A percentile compares a stretch with the other conserved stretches of the same genome.
Evolutionary conservation across 2,888 invertebrate genomes (phyloP).

Genomic region (Andrena fulva): DNA sequence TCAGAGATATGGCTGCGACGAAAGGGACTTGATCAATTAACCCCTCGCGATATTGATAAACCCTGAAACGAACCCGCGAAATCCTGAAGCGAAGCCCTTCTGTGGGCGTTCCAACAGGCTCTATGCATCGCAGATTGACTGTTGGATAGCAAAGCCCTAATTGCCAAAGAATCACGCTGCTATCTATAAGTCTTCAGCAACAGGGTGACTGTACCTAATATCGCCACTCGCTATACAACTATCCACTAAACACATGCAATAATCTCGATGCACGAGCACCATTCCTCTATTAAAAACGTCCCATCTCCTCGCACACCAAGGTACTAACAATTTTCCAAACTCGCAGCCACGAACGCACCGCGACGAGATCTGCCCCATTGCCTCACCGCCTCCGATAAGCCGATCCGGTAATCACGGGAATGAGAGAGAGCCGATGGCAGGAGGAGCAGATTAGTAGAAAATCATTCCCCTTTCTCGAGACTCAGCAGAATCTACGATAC

Average conservation of each 20-base stretch:
- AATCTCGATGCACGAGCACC: too few relatives aligned
- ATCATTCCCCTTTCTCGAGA: slow-evolving; percentile 67
- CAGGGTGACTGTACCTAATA: too few relatives aligned
- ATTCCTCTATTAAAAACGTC: not conserved
- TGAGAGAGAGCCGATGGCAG: slow-evolving; percentile 9
- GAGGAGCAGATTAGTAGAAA: slow-evolving; percentile 67
- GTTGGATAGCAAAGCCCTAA: not conserved
- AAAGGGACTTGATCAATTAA: slow-evolving; percentile 79
- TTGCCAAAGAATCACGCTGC: not conserved
- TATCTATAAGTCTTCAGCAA: not conserved
- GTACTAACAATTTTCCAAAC: too few relatives aligned
- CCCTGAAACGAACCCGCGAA: slow-evolving; percentile 57
- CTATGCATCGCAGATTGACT: slow-evolving; percentile 17
- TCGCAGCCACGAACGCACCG: not conserved
- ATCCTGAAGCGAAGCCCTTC: slow-evolving; percentile 21
- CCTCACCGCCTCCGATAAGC: slow-evolving; percentile 28
- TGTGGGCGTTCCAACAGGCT: slow-evolving; percentile 33
- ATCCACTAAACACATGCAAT: too few relatives aligned
- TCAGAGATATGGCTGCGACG: slow-evolving; percentile 72
- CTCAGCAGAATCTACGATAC: slow-evolving; percentile 72
- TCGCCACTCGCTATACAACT: too few relatives aligned
- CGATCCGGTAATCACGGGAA: slow-evolving; percentile 35
- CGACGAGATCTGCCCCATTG: slow-evolving; percentile 22
- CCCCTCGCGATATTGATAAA: slow-evolving; percentile 72
- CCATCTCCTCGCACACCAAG: too few relatives aligned